Conservation (phyloP, 2,797 vertebrate species). For the Salmo trutta region DNA sequence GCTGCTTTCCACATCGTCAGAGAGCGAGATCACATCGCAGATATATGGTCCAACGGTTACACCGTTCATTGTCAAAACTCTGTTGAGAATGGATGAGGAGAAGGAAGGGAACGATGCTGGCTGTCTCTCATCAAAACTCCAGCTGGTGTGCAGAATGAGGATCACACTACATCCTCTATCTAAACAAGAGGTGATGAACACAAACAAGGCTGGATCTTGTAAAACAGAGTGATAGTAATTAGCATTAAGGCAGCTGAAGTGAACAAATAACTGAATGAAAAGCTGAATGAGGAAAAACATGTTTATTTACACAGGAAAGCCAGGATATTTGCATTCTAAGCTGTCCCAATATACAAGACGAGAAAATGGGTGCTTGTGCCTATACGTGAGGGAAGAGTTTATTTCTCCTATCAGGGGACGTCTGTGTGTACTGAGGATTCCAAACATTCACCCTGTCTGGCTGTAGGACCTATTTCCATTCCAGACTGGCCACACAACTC, state of each 20-base stretch:
- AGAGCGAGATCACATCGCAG: constrained; percentile 40
- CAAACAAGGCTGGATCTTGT: constrained; percentile 59
- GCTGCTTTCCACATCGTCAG: constrained; percentile 58
- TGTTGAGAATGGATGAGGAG: background rate
- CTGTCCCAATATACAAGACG: constrained; percentile 54
- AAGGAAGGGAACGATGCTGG: constrained; percentile 29
- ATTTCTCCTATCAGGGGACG: constrained; percentile 60
- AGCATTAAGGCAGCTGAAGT: constrained; percentile 62
- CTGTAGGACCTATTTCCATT: constrained; percentile 20
- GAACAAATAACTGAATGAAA: constrained; percentile 51
- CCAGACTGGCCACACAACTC: background rate
- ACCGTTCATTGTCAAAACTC: constrained; percentile 30
- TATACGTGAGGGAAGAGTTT: constrained; percentile 57
- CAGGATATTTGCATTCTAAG: constrained; percentile 62
- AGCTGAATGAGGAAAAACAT: constrained; percentile 40
- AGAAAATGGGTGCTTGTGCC: constrained; percentile 65
- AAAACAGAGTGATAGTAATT: constrained; percentile 64
- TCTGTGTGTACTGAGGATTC: constrained; percentile 52
- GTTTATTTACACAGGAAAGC: constrained; percentile 60
- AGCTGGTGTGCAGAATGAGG: constrained; percentile 48
- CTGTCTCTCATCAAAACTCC: background rate
- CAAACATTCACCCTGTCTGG: constrained; percentile 30
- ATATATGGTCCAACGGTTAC: constrained; percentile 29
- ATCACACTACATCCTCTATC: constrained; percentile 32
- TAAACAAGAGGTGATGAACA: constrained; percentile 59